These are phyloP conservation scores for Boleophthalmus pectinirostris DNA, from an alignment of 2,113 vertebrate species.

Conservation along the genomic window DNA sequence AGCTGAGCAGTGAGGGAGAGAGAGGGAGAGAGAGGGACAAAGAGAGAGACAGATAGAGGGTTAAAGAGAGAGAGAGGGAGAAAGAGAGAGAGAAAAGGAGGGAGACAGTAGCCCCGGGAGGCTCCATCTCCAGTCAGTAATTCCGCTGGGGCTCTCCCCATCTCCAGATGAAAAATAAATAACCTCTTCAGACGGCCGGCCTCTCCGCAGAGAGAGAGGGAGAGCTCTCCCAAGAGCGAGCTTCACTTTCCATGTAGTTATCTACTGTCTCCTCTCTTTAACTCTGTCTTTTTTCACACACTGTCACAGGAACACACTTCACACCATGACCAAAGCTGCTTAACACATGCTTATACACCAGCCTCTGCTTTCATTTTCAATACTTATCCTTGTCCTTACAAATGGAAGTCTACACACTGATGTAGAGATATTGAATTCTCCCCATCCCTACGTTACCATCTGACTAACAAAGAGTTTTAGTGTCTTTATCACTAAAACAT, in stretches of 20 bases:
- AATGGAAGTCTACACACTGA: neutral
- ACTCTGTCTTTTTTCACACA: constrained; percentile 25
- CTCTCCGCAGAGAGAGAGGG: constrained; percentile 54
- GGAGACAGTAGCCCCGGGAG: constrained; percentile 65
- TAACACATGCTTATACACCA: neutral
- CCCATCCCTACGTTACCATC: neutral
- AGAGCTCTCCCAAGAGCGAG: constrained; percentile 46
- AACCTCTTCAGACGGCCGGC: constrained; percentile 68
- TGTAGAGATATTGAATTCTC: neutral
- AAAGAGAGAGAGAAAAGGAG: constrained; percentile 5
- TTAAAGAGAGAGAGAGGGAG: neutral
- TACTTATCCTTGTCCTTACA: neutral
- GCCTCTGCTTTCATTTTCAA: neutral
- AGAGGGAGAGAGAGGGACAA: constrained; percentile 35
- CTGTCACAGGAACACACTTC: constrained; percentile 16
- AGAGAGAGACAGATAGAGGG: neutral
- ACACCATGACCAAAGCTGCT: constrained; percentile 10
- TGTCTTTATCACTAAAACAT: no score
- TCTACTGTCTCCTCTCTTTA: constrained; percentile 40
- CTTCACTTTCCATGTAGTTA: constrained; percentile 56
- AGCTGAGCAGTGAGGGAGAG: constrained; percentile 39
- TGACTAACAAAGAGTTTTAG: no score
- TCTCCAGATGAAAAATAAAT: constrained; percentile 78
- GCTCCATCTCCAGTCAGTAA: constrained; percentile 65
- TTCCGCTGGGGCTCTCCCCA: constrained; percentile 60